A percentile compares a stretch with the other conserved stretches of the same genome.
Evolutionary conservation across 1,140 invertebrate species (phyloP).

Genomic region (Ditylenchus dipsaci): DNA sequence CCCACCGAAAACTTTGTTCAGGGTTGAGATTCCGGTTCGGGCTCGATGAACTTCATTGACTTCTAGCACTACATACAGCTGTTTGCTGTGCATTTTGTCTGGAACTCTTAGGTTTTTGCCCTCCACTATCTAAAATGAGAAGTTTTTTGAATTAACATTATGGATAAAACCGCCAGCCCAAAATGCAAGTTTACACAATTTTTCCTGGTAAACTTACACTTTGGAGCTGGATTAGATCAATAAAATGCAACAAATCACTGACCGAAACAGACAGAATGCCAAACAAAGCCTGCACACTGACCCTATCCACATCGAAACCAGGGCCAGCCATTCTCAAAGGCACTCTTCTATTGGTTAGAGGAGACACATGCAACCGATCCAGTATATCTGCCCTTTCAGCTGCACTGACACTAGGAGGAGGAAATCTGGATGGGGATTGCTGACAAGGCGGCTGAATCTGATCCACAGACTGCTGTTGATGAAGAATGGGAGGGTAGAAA

Average conservation of each 20-base stretch:
- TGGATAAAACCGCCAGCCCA: background rate
- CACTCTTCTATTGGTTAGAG: slow-evolving; percentile 52
- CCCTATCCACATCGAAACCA: slow-evolving; percentile 52
- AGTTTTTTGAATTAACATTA: background rate
- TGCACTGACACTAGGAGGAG: slow-evolving; percentile 1
- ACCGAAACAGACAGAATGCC: slow-evolving; percentile 51
- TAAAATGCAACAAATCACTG: no score
- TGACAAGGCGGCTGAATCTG: background rate
- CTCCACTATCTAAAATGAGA: slow-evolving; percentile 46
- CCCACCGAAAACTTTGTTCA: slow-evolving; percentile 96
- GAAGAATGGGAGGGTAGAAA: background rate
- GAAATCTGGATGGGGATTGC: background rate
- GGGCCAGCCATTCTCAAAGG: slow-evolving; percentile 55
- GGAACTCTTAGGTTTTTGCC: slow-evolving; percentile 55
- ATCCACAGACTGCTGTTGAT: background rate
- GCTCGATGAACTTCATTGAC: slow-evolving; percentile 95
- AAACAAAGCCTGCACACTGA: slow-evolving; percentile 39
- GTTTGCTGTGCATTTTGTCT: slow-evolving; percentile 50
- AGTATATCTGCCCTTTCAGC: slow-evolving; percentile 29
- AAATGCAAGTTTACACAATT: background rate
- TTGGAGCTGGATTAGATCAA: no score
- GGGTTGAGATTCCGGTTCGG: slow-evolving; percentile 70
- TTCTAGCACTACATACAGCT: slow-evolving; percentile 88
- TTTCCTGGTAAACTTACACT: no score
- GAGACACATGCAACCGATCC: slow-evolving; percentile 50